Evolutionary conservation across 2,888 invertebrate species (phyloP).

Genomic region (Microctonus brassicae): DNA sequence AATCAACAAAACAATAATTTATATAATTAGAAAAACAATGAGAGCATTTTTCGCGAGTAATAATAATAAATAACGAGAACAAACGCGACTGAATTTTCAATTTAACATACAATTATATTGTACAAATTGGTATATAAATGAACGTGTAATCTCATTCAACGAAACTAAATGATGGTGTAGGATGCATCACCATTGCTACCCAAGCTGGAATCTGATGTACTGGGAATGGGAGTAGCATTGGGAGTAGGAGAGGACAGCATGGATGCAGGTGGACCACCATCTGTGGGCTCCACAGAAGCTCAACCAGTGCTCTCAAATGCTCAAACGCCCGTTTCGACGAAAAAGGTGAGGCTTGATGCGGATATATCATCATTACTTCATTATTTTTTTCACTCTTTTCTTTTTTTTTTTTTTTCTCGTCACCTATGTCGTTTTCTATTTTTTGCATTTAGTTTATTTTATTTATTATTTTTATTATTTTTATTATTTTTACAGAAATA

Average conservation of each 20-base stretch:
- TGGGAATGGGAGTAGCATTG: constrained; percentile 67
- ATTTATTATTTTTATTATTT: constrained; percentile 41
- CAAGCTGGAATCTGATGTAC: constrained; percentile 67
- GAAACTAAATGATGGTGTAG: constrained; percentile 58
- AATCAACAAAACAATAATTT: not conserved
- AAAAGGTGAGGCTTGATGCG: constrained; percentile 64
- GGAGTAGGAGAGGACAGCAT: constrained; percentile 68
- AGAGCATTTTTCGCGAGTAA: not conserved
- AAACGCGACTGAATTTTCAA: not conserved
- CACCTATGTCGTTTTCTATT: constrained; percentile 30
- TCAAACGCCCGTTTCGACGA: constrained; percentile 67
- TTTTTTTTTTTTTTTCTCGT: constrained; percentile 48
- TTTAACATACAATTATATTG: not conserved
- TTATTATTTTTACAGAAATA: constrained; percentile 63
- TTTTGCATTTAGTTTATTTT: constrained; percentile 35
- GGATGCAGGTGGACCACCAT: constrained; percentile 78
- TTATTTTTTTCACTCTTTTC: constrained; percentile 47
- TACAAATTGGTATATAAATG: not conserved
- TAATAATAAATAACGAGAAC: not conserved
- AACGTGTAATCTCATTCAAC: not conserved
- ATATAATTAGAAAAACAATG: not conserved
- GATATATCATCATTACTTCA: constrained; percentile 44
- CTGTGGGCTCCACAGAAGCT: constrained; percentile 78
- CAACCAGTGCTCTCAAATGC: constrained; percentile 68
- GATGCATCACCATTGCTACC: constrained; percentile 67